Evolutionary conservation across 2,113 vertebrate species (phyloP), one percentile per base, ranked within the genome.

Genomic region (Syngnathus typhle): DNA sequence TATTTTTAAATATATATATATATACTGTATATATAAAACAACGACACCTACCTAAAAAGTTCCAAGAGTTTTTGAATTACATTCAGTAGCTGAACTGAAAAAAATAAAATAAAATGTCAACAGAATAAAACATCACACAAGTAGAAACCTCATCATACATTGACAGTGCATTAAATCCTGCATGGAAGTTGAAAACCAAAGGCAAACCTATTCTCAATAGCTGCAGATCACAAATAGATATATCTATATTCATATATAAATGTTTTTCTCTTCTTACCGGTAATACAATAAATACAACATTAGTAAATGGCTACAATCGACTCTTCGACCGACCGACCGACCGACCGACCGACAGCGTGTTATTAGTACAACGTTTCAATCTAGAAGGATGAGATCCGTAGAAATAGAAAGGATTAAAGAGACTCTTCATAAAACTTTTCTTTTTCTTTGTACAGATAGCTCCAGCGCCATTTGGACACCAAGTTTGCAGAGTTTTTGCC

Each of bases 251-350:
- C 78, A 87, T 89, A 86, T 88, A 90, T 83, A 90, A 90, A 90
- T 85, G 72, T 79, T 82, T 83, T 80, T 81, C 81, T 82, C 73
- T 88, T 82, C 77, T 88, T 85, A 88, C 82, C 85, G 72, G 84
- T 87, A 89, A 87, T 89, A 90, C 89, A 90, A 89, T 90, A 88
- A 83, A 88, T 90, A 89, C 88, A 89, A 90, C 88, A 88, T 90
- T 90, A 89, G 86, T 90, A 89, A 88, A 90, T 87, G 88, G 88
- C 87, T 86, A 90, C 87, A 89, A 81, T 77, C 85, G 75, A 90
- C 88, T 88, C 64, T 89, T 78, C 41, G 60, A 86, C 79, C 87
- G 85, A n/a, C n/a, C 89, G 89, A 86, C 84, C 78, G 79, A 85
- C 79, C 81, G 89, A 84, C 89, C 89, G 89, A 86, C 84, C 78